These are phyloP conservation scores for Heteromormyrus szaboi DNA, from an alignment of 2,797 vertebrate species.

Conservation along the genomic window DNA sequence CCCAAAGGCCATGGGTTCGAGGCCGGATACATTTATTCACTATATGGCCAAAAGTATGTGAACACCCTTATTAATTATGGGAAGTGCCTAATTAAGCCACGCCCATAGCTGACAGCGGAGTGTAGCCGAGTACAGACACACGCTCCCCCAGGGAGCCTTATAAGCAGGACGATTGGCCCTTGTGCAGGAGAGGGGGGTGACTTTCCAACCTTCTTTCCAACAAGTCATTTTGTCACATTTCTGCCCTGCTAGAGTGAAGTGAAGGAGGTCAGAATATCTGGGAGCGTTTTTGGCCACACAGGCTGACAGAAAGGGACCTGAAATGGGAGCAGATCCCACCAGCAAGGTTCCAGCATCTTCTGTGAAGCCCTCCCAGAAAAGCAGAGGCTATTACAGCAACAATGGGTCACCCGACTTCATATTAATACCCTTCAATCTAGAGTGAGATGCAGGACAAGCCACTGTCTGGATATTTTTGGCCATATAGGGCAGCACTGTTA, in stretches of 20 bases:
- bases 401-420: not conserved
- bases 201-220: not conserved
- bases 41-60: not conserved
- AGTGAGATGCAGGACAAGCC: not conserved
- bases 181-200: not conserved
- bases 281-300: not conserved
- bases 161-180: not conserved
- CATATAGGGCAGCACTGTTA: not conserved
- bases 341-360: not conserved
- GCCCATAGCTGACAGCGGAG: not conserved
- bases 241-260: not conserved
- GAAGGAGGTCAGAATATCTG: not conserved
- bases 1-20: not conserved
- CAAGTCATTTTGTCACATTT: not conserved
- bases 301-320: not conserved
- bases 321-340: not conserved
- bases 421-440: not conserved
- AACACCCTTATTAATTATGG: not conserved
- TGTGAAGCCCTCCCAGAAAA: not conserved
- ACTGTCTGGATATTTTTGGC: not conserved
- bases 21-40: not conserved
- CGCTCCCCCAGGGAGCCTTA: not conserved
- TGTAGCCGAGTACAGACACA: not conserved
- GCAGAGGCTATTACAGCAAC: not conserved
- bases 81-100: not conserved